Evolutionary conservation across 1,140 invertebrate species (phyloP).

Genomic region (Nephotettix cincticeps): DNA sequence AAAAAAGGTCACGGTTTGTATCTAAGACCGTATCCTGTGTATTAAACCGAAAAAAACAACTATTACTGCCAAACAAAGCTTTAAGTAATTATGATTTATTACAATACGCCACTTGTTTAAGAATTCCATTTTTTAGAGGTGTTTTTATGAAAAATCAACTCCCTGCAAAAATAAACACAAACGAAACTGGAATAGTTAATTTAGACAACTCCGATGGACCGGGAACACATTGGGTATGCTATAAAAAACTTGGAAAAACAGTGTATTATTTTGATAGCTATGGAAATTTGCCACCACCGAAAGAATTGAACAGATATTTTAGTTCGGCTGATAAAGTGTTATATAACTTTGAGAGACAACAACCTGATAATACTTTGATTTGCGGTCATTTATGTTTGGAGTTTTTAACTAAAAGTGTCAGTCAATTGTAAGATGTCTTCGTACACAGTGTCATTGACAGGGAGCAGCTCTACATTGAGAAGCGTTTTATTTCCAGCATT

Average conservation of each 20-base stretch:
- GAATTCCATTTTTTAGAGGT: slow-evolving; percentile 30
- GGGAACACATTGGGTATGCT: slow-evolving; percentile 45
- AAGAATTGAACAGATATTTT: slow-evolving; percentile 14
- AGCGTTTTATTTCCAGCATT: neutral
- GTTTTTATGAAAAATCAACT: slow-evolving; percentile 32
- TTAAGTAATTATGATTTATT: slow-evolving; percentile 18
- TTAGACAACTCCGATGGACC: slow-evolving; percentile 36
- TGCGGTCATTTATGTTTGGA: slow-evolving; percentile 25
- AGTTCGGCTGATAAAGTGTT: neutral
- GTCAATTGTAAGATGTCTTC: neutral
- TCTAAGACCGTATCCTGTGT: slow-evolving; percentile 18
- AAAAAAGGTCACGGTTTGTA: slow-evolving; percentile 24
- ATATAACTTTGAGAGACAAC: slow-evolving; percentile 17
- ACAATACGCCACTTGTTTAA: slow-evolving; percentile 32
- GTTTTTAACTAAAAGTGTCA: neutral
- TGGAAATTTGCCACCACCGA: slow-evolving; percentile 8
- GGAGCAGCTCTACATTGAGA: neutral
- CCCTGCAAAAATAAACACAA: slow-evolving; percentile 34
- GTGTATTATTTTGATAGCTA: slow-evolving; percentile 25
- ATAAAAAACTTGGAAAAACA: slow-evolving; percentile 37
- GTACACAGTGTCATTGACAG: neutral
- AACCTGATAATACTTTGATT: neutral
- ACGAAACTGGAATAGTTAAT: slow-evolving; percentile 43
- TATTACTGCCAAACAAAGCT: slow-evolving; percentile 17
- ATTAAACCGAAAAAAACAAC: slow-evolving; percentile 14